Evolutionary conservation across 2,113 vertebrate species (phyloP), one percentile per base, ranked within the genome.

Genomic region (Tautogolabrus adspersus): DNA sequence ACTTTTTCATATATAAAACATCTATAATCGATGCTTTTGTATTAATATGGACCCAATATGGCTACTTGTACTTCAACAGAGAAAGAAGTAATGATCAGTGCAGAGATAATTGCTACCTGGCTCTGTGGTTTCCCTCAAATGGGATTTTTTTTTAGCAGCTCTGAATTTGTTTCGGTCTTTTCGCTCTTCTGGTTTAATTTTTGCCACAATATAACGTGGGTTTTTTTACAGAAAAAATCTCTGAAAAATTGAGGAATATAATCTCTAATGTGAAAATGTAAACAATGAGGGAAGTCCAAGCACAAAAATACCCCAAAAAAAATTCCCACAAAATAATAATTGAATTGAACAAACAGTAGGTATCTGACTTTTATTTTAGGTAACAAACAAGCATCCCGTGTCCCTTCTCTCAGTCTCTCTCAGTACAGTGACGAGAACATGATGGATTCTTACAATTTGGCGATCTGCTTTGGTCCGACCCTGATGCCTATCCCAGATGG

Each of bases 391-490:
- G 38, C 15, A 26, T 46, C 15, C 10, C 16, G 16, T 72, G 15
- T 72, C n/a, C 30, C 55, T 11, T 75, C 42, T 21, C 34, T 16
- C 85, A 98, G 97, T 94, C 86, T 98, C 72, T 98, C 97, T 0
- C 97, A 98, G 92, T 98, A 98, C 88, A 98, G 97, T 0, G 97
- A 98, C 46, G 97, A 98, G 90, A 98, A 98, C 94, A 98, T 98
- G 97, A 98, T 98, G 97, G 97, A 98, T 82, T 95, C 97, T 60
- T 98, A 98, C 94, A 98, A 98, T 93, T 82, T 98, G 87, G 97
- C 97, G 75, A 98, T 98, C 92, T 98, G 97, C 95, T 98, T 98
- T 0, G 97, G 97, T 61, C 97, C 97, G 51, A 98, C 97, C 5
- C 93, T 98, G 92, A 98, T 98, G 96, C 97, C 97, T 85, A 97